phyloP scores from a whole-genome alignment of 2,888 invertebrate genomes.

The Ctenicera cuprea region DNA sequence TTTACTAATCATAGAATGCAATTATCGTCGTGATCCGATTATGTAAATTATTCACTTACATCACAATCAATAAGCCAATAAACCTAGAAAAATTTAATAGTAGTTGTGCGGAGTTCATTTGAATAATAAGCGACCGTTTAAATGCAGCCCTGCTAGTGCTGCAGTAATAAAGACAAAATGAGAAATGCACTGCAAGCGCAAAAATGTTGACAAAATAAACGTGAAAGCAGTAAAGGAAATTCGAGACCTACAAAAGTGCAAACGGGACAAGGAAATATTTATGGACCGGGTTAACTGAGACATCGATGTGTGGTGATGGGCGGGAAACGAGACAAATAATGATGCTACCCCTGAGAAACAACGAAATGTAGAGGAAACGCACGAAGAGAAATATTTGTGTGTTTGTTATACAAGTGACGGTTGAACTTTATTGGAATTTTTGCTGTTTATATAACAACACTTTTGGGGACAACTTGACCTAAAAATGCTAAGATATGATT shows the following conservation, averaged over 20 bases:
- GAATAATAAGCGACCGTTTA: slow-evolving; percentile 21
- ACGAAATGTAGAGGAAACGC: neutral
- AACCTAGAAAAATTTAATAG: slow-evolving; percentile 13
- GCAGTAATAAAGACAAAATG: neutral
- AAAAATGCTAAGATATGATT: too few relatives aligned
- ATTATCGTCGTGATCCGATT: slow-evolving; percentile 6
- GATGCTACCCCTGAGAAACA: slow-evolving; percentile 7
- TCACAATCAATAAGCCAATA: neutral
- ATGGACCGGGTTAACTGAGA: slow-evolving; percentile 16
- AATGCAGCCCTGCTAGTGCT: neutral
- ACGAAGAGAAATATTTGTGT: too few relatives aligned
- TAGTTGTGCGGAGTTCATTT: slow-evolving; percentile 2
- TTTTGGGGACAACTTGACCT: too few relatives aligned
- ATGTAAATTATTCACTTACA: slow-evolving; percentile 9
- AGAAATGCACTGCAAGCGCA: slow-evolving; percentile 4
- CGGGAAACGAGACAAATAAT: slow-evolving; percentile 23
- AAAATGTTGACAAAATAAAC: neutral
- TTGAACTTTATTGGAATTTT: too few relatives aligned
- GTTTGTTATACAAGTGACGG: too few relatives aligned
- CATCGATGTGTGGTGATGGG: slow-evolving; percentile 9
- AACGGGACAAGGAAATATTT: slow-evolving; percentile 22
- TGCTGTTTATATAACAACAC: too few relatives aligned
- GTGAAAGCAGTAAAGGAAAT: neutral
- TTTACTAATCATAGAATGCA: neutral
- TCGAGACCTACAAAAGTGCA: neutral